Evolutionary conservation across 2,113 vertebrate species (phyloP), one percentile per base, ranked within the genome.

Genomic region (Octodon degus): DNA sequence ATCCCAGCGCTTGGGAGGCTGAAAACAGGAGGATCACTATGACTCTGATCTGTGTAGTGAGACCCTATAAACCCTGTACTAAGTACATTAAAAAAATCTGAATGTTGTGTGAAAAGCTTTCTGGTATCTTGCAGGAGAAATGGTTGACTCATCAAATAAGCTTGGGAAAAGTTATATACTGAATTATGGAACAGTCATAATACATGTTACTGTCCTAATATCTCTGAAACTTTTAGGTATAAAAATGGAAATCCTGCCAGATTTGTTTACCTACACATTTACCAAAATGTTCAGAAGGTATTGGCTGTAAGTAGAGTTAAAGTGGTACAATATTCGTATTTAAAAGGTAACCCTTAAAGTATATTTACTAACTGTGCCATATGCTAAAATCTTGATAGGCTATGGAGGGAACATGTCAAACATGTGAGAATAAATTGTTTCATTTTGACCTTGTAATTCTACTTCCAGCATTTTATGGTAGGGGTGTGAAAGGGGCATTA

Each of bases 121-220:
- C 30, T 82, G 89, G 24, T 81, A 50, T 87, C 89, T 40, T 58
- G 22, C 96, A 96, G n/a, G 55, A n/a, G 43, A 91, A 95, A 62
- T 11, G 0, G 2, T 68, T 96, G 10, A 40, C 12, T 94, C 92
- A 10, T 81, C 77, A 86, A 92, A 72, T 82, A 62, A 20, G 90
- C 58, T 83, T 91, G 25, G 82, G 40, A 30, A 53, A 90, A 92
- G 19, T 50, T 92, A 79, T 25, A 17, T 53, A 34, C 11, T 96
- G 2, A 63, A 1, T 86, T 86, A 90, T 76, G 70, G 67, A 40
- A 53, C 32, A 81, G 85, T 81, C 4, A 37, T 16, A 32, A 2
- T 60, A 74, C 10, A 72, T 24, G 10, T 79, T 55, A n/a, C 14
- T 74, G 43, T 62, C 40, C 63, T 53, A 47, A 77, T n/a, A 79